Conservation (phyloP, 2,113 vertebrate species). For the Morone saxatilis region DNA sequence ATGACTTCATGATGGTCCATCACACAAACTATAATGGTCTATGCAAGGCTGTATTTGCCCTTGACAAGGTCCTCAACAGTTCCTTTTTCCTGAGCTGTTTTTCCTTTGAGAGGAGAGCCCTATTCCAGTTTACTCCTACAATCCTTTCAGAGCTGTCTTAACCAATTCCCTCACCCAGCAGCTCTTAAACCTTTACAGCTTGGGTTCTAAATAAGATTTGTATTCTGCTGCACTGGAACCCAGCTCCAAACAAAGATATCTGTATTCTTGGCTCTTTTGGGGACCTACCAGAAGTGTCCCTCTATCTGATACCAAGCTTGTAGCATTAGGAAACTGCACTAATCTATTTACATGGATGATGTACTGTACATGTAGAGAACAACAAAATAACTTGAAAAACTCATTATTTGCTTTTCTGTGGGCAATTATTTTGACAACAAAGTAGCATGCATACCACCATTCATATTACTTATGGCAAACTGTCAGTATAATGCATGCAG, state of each 20-base stretch:
- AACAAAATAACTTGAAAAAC: constrained; percentile 20
- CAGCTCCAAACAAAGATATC: constrained; percentile 10
- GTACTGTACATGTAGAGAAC: neutral
- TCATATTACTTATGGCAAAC: neutral
- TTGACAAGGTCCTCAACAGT: constrained; percentile 2
- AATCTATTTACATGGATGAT: neutral
- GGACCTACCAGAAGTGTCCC: neutral
- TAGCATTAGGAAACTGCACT: neutral
- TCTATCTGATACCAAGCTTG: neutral
- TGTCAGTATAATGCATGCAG: neutral
- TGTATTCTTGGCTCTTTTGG: neutral
- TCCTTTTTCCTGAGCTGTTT: neutral
- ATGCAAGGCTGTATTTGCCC: neutral
- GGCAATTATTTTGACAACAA: constrained; percentile 29
- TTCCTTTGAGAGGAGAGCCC: neutral
- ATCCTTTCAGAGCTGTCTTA: constrained; percentile 12
- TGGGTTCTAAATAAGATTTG: constrained; percentile 34
- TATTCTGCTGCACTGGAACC: constrained; percentile 19
- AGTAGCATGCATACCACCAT: neutral
- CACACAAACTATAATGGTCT: neutral
- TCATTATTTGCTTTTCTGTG: neutral
- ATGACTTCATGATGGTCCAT: neutral
- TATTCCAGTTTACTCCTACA: constrained; percentile 3
- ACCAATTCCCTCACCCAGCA: constrained; percentile 13
- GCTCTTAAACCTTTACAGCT: constrained; percentile 28